Evolutionary conservation across 1,140 invertebrate species (phyloP), one percentile per base, ranked within the genome.

Genomic region (Sinella curviseta): DNA sequence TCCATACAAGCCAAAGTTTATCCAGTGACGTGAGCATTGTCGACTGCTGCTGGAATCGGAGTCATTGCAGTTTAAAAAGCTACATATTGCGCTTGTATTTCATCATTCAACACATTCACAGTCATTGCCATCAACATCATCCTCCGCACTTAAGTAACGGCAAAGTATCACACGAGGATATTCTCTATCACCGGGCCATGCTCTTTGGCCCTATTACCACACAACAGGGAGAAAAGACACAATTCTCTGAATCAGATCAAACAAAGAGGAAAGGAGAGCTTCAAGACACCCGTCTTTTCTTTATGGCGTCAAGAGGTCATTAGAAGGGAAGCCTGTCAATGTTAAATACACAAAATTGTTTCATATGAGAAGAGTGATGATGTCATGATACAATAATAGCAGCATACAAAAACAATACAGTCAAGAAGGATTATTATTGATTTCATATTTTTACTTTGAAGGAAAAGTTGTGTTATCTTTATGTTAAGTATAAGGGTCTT

Each of bases 331-430:
- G 24, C 57, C 24, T 60, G 57, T 60, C 57, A 60, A 16, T 60
- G 57, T n/a, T 60, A 60, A 60, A n/a, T 60, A 60, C 57, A 60
- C 57, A 17, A 60, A 60, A 48, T 17, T 48, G n/a, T n/a, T 48
- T 48, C 57, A 4, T 26, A 26, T 3, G 57, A 16, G 57, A 60
- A 60, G 57, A 60, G 57, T 60, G 57, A 26, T 17, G 12, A 17
- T 60, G 57, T 60, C 24, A 17, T 60, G 57, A 60, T 60, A 26
- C 12, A 8, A 26, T 3, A 60, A 48, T 48, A 4, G 4, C 24
- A 14, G 57, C 14, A 26, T n/a, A 60, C 24, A n/a, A 26, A 60
- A 60, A 48, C 39, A 48, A 48, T 48, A n/a, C n/a, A n/a, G n/a
- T n/a, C n/a, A n/a, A n/a, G n/a, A n/a, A n/a, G n/a, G n/a, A n/a